Evolutionary conservation across 2,113 vertebrate genomes (phyloP).

Genomic region (Echinops telfairi): DNA sequence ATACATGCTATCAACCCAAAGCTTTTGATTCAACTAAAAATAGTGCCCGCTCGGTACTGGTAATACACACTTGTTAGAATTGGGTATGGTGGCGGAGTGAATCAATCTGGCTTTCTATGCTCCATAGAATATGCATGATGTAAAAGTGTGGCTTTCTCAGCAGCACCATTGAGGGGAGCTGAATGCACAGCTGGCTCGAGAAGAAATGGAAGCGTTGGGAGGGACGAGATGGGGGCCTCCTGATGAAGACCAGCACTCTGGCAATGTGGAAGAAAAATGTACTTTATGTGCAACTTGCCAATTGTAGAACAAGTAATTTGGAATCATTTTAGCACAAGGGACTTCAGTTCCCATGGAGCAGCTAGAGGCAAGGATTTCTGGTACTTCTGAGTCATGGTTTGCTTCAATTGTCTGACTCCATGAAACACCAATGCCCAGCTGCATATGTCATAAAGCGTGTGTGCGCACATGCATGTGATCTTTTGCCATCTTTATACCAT

Average conservation of each 20-base stretch:
- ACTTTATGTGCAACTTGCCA: neutral
- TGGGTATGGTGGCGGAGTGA: neutral
- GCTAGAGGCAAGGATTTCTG: neutral
- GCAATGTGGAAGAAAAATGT: neutral
- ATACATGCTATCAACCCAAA: neutral
- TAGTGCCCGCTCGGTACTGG: neutral
- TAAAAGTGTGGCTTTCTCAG: neutral
- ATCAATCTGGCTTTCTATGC: neutral
- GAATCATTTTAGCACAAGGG: neutral
- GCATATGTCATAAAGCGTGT: neutral
- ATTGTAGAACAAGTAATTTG: neutral
- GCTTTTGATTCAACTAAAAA: neutral
- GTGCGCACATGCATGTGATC: neutral
- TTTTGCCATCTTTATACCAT: neutral
- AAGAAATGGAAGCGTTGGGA: neutral
- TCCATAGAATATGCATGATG: neutral
- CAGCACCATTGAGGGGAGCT: neutral
- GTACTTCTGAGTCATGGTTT: neutral
- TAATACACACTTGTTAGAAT: neutral
- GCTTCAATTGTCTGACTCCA: neutral
- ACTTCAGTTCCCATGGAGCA: neutral
- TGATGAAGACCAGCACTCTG: neutral
- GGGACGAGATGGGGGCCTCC: neutral
- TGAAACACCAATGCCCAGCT: neutral
- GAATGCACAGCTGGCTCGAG: neutral